Percentiles rank a stretch among this genome's conserved stretches.
Conservation (phyloP, 2,797 vertebrate genomes). For the Sebastes wilsoni region DNA sequence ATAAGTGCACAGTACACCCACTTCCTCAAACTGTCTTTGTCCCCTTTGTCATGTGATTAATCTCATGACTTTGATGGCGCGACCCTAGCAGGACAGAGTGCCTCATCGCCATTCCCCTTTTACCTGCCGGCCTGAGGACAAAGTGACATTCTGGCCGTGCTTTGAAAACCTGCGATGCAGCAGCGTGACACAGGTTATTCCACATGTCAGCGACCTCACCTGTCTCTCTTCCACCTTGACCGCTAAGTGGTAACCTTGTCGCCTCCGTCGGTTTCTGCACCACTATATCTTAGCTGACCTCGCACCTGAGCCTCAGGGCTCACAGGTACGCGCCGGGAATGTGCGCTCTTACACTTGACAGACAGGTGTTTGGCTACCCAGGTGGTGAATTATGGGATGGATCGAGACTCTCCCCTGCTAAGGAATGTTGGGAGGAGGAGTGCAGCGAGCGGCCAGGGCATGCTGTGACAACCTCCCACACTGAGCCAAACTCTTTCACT, state of each 20-base stretch:
- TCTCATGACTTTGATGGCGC: conserved; percentile 1
- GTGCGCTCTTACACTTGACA: conserved; percentile 13
- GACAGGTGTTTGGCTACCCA: conserved; percentile 53
- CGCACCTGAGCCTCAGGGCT: background rate
- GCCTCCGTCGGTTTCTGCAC: background rate
- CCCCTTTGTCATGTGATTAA: conserved; percentile 20
- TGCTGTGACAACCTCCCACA: conserved; percentile 70
- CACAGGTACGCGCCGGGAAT: background rate
- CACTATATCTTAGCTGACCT: background rate
- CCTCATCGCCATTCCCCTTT: conserved; percentile 3
- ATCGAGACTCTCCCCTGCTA: conserved; percentile 51
- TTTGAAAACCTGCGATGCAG: background rate
- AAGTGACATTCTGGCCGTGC: background rate
- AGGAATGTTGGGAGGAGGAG: conserved; percentile 71
- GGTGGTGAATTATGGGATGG: conserved; percentile 48
- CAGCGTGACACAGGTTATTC: background rate
- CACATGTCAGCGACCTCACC: background rate
- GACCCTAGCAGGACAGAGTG: conserved; percentile 17
- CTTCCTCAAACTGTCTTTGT: background rate
- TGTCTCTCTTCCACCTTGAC: background rate
- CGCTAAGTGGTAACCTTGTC: background rate
- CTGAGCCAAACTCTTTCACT: conserved; percentile 40
- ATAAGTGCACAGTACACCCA: background rate
- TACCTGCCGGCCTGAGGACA: conserved; percentile 7
- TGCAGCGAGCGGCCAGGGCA: conserved; percentile 47